Evolutionary conservation across 2,888 invertebrate genomes (phyloP).

Genomic region (Gari tellinella): DNA sequence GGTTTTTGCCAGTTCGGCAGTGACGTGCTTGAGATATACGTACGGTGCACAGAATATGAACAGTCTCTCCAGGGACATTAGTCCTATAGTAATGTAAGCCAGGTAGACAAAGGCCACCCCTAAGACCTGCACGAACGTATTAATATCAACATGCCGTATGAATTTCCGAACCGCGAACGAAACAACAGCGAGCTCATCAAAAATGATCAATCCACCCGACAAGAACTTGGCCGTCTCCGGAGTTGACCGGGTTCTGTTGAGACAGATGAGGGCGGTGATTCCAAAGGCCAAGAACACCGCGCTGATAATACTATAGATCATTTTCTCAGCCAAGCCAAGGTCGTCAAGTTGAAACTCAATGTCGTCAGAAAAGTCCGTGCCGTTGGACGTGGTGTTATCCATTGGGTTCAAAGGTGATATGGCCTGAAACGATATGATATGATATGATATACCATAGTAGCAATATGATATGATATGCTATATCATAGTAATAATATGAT

Average conservation of each 20-base stretch:
- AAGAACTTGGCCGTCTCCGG: conserved; percentile 26
- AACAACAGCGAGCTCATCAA: conserved; percentile 21
- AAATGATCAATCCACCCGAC: conserved; percentile 25
- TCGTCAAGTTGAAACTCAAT: too few species aligned
- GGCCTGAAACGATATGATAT: too few species aligned
- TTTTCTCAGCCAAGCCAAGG: too few species aligned
- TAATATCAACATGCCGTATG: conserved; percentile 11
- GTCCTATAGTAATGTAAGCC: conserved; percentile 26
- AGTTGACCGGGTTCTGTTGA: conserved; percentile 12
- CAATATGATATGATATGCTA: too few species aligned
- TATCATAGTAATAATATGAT: too few species aligned
- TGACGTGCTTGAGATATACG: conserved; percentile 21
- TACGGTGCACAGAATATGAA: conserved; percentile 27
- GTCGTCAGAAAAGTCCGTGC: too few species aligned
- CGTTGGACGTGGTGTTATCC: too few species aligned
- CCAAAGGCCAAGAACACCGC: conserved; percentile 4
- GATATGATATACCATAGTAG: too few species aligned
- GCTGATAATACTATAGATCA: too few species aligned
- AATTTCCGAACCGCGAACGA: conserved; percentile 24
- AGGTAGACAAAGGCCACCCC: conserved; percentile 13
- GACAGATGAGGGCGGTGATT: background rate
- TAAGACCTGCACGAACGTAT: conserved; percentile 30
- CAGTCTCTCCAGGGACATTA: conserved; percentile 40
- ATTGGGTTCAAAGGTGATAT: too few species aligned
- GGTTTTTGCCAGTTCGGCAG: conserved; percentile 3